A percentile compares a stretch with the other conserved stretches of the same genome.
phyloP scores from a whole-genome alignment of 2,797 vertebrate genomes.

The Phylloscopus collybita region DNA sequence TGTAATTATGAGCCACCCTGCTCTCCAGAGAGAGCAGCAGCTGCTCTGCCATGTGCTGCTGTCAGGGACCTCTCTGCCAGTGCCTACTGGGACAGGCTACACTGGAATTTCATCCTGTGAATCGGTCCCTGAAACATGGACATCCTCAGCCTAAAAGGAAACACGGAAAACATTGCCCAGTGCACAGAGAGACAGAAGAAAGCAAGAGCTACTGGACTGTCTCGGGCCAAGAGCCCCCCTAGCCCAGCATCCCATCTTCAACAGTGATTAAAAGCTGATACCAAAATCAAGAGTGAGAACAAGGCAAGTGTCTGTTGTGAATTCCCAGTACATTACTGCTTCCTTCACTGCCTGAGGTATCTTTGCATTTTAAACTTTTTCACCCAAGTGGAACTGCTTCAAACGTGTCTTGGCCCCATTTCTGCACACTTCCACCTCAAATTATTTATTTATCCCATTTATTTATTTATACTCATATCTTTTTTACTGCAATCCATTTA shows the following conservation, averaged over 20 bases:
- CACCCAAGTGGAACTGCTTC: neutral
- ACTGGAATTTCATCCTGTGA: neutral
- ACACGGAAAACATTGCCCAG: neutral
- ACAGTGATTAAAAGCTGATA: neutral
- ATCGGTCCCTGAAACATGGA: neutral
- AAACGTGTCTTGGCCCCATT: neutral
- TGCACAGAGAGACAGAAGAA: neutral
- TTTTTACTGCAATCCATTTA: neutral
- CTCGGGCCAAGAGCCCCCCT: neutral
- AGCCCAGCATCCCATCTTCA: neutral
- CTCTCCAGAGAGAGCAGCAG: neutral
- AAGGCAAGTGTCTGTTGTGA: neutral
- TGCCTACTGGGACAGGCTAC: neutral
- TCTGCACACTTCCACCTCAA: neutral
- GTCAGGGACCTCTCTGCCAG: neutral
- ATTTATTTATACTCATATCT: neutral
- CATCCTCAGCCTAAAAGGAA: neutral
- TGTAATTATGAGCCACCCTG: neutral
- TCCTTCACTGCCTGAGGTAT: neutral
- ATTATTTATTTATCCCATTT: neutral
- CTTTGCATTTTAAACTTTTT: neutral
- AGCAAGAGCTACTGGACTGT: neutral
- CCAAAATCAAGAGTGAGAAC: neutral
- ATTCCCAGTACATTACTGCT: neutral
- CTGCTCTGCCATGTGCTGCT: neutral